Conservation (phyloP, 1,140 invertebrate genomes). For the Calosoma granatense region DNA sequence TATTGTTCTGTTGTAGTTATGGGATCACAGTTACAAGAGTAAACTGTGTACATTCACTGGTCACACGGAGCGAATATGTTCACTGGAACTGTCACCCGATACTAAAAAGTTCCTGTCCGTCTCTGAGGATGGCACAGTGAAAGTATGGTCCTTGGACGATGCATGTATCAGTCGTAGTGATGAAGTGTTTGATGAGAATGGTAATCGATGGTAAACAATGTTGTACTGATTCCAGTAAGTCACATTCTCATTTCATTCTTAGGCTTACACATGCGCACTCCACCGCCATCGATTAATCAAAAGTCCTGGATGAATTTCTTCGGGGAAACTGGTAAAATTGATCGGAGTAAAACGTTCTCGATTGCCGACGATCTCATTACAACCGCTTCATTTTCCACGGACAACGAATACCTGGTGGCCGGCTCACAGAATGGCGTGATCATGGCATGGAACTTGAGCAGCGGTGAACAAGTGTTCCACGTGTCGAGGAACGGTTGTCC, state of each 20-base stretch:
- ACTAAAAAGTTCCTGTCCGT: conserved; percentile 19
- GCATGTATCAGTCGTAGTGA: conserved; percentile 12
- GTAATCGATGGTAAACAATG: background rate
- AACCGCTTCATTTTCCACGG: conserved; percentile 13
- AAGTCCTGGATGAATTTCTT: conserved; percentile 7
- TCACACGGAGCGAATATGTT: conserved; percentile 15
- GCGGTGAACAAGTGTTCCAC: background rate
- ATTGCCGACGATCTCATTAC: conserved; percentile 7
- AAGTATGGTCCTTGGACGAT: conserved; percentile 18
- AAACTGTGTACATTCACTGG: conserved; percentile 18
- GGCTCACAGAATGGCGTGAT: conserved; percentile 1
- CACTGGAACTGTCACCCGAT: conserved; percentile 16
- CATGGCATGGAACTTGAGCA: background rate
- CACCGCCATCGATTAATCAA: conserved; percentile 12
- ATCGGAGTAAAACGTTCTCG: conserved; percentile 3
- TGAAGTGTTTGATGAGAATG: conserved; percentile 11
- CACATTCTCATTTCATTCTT: background rate
- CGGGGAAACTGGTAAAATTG: conserved; percentile 1
- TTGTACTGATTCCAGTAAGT: background rate
- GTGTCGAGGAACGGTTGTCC: background rate
- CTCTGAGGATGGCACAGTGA: conserved; percentile 16
- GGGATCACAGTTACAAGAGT: conserved; percentile 15
- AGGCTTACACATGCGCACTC: conserved; percentile 2
- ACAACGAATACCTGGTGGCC: background rate
- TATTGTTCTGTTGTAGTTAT: conserved; percentile 17